Evolutionary conservation across 2,888 invertebrate species (phyloP).

Genomic region (Scaptomyza cyrtandrae): DNA sequence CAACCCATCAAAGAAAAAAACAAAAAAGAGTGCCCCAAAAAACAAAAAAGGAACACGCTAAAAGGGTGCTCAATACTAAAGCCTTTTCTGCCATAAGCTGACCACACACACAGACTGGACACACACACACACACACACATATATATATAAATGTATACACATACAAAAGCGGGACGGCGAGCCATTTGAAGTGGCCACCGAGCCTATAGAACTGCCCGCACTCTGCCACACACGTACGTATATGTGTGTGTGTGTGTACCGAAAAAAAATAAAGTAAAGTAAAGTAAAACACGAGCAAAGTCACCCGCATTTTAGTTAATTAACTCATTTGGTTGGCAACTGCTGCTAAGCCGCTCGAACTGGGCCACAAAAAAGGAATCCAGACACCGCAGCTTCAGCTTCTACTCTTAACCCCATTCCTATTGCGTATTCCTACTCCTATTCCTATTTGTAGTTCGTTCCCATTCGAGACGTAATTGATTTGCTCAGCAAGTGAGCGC

Average conservation of each 20-base stretch:
- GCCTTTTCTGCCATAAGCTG: slow-evolving; percentile 73
- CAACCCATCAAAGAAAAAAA: slow-evolving; percentile 30
- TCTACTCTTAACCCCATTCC: background rate
- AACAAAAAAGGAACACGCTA: slow-evolving; percentile 48
- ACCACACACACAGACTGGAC: slow-evolving; percentile 71
- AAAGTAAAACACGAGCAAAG: slow-evolving; percentile 66
- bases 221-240: slow-evolving; percentile 4
- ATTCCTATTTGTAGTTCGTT: slow-evolving; percentile 1
- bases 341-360: slow-evolving; percentile 71
- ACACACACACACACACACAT: slow-evolving; percentile 40
- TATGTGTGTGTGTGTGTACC: slow-evolving; percentile 11
- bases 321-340: slow-evolving; percentile 84
- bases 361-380: slow-evolving; percentile 56
- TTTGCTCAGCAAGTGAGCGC: slow-evolving; percentile 57
- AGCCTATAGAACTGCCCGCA: slow-evolving; percentile 38
- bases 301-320: slow-evolving; percentile 85
- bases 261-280: slow-evolving; percentile 15
- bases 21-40: slow-evolving; percentile 12
- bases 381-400: slow-evolving; percentile 1
- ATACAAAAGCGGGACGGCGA: slow-evolving; percentile 6
- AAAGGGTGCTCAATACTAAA: slow-evolving; percentile 79
- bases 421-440: background rate
- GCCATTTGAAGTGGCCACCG: slow-evolving; percentile 68
- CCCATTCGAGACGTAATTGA: slow-evolving; percentile 62
- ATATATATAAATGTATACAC: slow-evolving; percentile 1